phyloP scores from a whole-genome alignment of 2,888 invertebrate genomes.

The Tillus elongatus region DNA sequence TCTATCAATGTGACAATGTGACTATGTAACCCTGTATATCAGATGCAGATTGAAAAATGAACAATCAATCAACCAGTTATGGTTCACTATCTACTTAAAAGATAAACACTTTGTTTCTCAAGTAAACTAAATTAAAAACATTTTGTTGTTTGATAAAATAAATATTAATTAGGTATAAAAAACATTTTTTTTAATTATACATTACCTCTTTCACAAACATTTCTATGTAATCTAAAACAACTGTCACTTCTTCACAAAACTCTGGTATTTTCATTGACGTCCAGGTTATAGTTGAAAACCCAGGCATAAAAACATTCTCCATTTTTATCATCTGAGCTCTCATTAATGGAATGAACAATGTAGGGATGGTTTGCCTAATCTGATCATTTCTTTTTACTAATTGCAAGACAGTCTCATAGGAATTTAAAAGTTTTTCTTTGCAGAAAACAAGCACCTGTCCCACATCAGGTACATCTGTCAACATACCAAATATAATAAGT shows the following conservation, averaged over 20 bases:
- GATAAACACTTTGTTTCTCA: too few relatives aligned
- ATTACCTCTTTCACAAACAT: slow-evolving; percentile 57
- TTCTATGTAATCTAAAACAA: slow-evolving; percentile 52
- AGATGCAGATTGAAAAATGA: too few relatives aligned
- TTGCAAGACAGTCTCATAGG: slow-evolving; percentile 52
- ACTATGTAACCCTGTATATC: too few relatives aligned
- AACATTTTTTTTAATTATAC: too few relatives aligned
- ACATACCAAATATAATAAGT: too few relatives aligned
- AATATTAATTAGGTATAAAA: too few relatives aligned
- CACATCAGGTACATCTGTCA: slow-evolving; percentile 60
- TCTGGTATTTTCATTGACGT: slow-evolving; percentile 63
- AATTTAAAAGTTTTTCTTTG: slow-evolving; percentile 56
- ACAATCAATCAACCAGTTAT: too few relatives aligned
- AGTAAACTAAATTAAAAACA: too few relatives aligned
- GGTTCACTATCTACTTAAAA: too few relatives aligned
- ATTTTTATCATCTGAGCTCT: slow-evolving; percentile 57
- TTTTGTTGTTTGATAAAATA: too few relatives aligned
- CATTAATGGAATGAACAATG: slow-evolving; percentile 61
- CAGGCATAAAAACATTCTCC: slow-evolving; percentile 65
- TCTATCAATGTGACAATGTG: too few relatives aligned
- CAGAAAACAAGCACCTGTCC: slow-evolving; percentile 67
- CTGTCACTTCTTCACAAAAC: slow-evolving; percentile 50
- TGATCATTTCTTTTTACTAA: slow-evolving; percentile 54
- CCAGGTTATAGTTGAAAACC: slow-evolving; percentile 72
- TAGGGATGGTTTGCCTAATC: slow-evolving; percentile 53